Conservation (phyloP, 2,797 vertebrate species). For the Spondyliosoma cantharus region DNA sequence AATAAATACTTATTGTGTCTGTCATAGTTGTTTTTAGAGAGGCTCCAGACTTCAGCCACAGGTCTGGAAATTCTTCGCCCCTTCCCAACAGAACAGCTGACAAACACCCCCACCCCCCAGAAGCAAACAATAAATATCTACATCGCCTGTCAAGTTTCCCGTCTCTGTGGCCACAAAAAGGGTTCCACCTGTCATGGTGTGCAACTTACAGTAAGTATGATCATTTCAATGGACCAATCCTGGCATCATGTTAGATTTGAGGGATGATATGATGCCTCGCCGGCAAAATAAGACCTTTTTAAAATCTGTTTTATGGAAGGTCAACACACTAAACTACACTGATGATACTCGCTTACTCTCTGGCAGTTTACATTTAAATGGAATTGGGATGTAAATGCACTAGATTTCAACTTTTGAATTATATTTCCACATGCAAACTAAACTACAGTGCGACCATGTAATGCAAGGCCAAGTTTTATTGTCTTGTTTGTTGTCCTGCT, state of each 20-base stretch:
- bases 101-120: not conserved
- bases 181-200: not conserved
- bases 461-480: slow-evolving; percentile 5
- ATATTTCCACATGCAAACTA: not conserved
- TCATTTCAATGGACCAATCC: not conserved
- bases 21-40: not conserved
- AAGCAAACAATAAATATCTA: slow-evolving; percentile 38
- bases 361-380: not conserved
- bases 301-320: not conserved
- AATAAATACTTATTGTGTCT: not conserved
- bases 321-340: not conserved
- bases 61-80: slow-evolving; percentile 14
- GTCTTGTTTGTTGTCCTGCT: not conserved
- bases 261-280: not conserved
- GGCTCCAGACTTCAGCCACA: not conserved
- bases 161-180: not conserved
- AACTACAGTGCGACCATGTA: not conserved
- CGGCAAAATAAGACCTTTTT: not conserved
- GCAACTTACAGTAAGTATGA: not conserved
- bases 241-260: not conserved
- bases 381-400: not conserved
- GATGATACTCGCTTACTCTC: not conserved
- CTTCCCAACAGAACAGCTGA: slow-evolving; percentile 44
- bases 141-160: not conserved
- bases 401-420: not conserved